Evolutionary conservation across 2,888 invertebrate species (phyloP), one percentile per base, ranked within the genome.

Genomic region (Hypena proboscidalis): DNA sequence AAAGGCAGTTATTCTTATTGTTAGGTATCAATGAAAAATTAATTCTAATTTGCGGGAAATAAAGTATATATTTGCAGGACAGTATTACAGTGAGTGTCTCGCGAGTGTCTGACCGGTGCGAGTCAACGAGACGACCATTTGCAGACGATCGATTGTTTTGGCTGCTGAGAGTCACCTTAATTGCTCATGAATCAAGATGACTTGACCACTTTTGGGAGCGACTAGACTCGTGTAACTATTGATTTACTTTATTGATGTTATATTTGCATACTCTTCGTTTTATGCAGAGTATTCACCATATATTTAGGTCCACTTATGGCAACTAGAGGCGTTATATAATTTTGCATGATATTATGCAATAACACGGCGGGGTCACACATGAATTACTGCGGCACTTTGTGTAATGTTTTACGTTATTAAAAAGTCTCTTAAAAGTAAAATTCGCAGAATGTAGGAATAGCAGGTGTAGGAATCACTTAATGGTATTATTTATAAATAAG

Each of bases 141-240:
- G 81, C 70, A 29, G 79, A 64, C 80, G 88, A 90, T 90, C 85
- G 90, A 90, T 90, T 90, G 90, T 89, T 90, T 88, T 83, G 90
- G 90, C 90, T 90, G 89, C 82, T 75, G 70, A 78, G 64, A 83
- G 83, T 74, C 87, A 77, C 83, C 88, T 87, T 90, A 90, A 90
- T 90, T 90, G 90, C 82, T 81, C 76, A 69, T 76, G 83, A 85
- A 86, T 90, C 83, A 87, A 85, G 85, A 80, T 78, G 85, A 81
- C 83, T 80, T 72, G 77, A 69, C 69, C 70, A 72, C 70, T 74
- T 78, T 75, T 73, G 70, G 66, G 61, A 59, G 67, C 61, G 37
- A 56, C 56, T 36, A 33, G 36, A 27, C 10, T 14, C 36, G 30
- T 52, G 8, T 17, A 22, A 9, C 11, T 35, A 40, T 40, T 43